Evolutionary conservation across 2,888 invertebrate species (phyloP), one percentile per base, ranked within the genome.

Genomic region (Drosophila merina): DNA sequence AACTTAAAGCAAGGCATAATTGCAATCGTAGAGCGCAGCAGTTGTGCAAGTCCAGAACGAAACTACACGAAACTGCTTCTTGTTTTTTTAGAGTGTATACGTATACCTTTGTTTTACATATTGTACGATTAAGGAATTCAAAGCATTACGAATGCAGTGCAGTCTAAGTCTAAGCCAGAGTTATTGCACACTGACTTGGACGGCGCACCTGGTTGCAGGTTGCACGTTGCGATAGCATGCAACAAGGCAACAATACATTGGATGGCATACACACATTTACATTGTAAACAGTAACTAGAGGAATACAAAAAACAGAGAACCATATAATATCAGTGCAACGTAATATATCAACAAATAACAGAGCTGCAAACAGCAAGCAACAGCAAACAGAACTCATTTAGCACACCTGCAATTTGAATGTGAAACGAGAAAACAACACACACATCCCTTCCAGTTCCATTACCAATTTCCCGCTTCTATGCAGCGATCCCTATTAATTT

Each of bases 331-430:
- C 81, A 82, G 74, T 57, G 87, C 81, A 82, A 82, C 76, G 67
- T 73, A 84, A 72, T 80, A 82, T 82, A 82, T 87, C 60, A 62
- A 72, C 47, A 71, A 74, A 48, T 38, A 71, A 58, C 47, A 54
- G 40, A 42, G 56, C 63, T 48, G 51, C 57, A 54, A 44, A 45
- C 20, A 25, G 54, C 60, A 47, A 49, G 51, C 49, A 33, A 38
- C 59, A 79, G 20, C 20, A n/a, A 59, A 42, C 44, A 31, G 62
- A 73, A 72, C 63, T 81, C 86, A 81, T 87, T 84, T 58, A 85
- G 82, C 85, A 81, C 82, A 66, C 75, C 73, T 76, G 87, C 72
- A 81, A 82, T 74, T 86, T 81, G 74, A 77, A 84, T 81, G 82
- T 81, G 64, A 78, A 75, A 38, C n/a, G 57, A 47, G 40, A 49